Conservation (phyloP, 2,888 invertebrate genomes). For the Willowsia nigromaculata region DNA sequence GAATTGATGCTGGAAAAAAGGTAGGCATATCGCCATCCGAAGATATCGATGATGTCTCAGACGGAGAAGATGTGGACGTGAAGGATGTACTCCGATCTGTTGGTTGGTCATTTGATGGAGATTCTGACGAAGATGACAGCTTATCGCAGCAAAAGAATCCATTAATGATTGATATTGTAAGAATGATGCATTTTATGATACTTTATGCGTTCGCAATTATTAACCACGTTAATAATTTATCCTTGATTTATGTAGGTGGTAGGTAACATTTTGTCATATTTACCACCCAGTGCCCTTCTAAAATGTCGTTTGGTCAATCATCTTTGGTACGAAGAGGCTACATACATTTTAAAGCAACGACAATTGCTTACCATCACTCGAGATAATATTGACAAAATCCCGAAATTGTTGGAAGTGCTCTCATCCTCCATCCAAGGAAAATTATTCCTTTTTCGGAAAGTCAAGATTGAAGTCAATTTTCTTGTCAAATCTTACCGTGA, state of each 20-base stretch:
- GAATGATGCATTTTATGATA: too few relatives aligned
- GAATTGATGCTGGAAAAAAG: not conserved
- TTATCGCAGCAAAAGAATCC: slow-evolving; percentile 57
- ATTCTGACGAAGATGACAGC: not conserved
- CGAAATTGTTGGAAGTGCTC: slow-evolving; percentile 9
- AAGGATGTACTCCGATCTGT: slow-evolving; percentile 22
- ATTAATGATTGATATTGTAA: slow-evolving; percentile 69
- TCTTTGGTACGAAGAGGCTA: slow-evolving; percentile 68
- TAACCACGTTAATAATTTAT: not conserved
- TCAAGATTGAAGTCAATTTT: slow-evolving; percentile 68
- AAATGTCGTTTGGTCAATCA: slow-evolving; percentile 66
- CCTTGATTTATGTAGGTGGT: too few relatives aligned
- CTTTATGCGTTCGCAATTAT: too few relatives aligned
- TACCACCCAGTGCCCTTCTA: slow-evolving; percentile 42
- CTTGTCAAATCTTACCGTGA: slow-evolving; percentile 60
- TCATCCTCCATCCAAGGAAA: not conserved
- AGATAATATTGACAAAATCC: slow-evolving; percentile 67
- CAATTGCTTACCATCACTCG: slow-evolving; percentile 58
- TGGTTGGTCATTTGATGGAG: not conserved
- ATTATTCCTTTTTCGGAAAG: slow-evolving; percentile 50
- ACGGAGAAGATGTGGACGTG: slow-evolving; percentile 18
- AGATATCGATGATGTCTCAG: not conserved
- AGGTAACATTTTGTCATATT: slow-evolving; percentile 57
- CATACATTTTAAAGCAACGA: slow-evolving; percentile 53
- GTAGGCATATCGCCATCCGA: not conserved